Evolutionary conservation across 2,797 vertebrate genomes (phyloP).

Genomic region (Thaleichthys pacificus): DNA sequence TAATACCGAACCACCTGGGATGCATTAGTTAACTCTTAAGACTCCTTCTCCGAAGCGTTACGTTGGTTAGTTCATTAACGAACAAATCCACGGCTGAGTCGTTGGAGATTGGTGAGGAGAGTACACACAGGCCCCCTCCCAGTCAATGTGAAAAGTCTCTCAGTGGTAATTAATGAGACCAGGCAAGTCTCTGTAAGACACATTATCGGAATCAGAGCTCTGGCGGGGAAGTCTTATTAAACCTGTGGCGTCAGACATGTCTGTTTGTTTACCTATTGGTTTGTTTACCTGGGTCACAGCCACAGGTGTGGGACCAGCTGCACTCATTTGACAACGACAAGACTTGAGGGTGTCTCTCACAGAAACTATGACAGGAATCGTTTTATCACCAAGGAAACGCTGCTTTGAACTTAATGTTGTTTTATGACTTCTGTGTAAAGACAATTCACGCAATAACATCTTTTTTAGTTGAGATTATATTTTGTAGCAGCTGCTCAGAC

Average conservation of each 20-base stretch:
- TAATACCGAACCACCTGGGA: neutral
- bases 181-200: constrained; percentile 39
- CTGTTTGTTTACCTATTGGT: constrained; percentile 60
- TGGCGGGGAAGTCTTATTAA: constrained; percentile 55
- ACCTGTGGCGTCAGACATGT: constrained; percentile 61
- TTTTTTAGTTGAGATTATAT: no score
- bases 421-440: no score
- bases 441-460: no score
- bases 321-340: constrained; percentile 39
- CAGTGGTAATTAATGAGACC: constrained; percentile 58
- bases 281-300: constrained; percentile 50
- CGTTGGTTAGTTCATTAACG: neutral
- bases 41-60: neutral
- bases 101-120: constrained; percentile 56
- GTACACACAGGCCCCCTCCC: constrained; percentile 43
- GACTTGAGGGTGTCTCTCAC: neutral
- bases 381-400: neutral
- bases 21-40: neutral
- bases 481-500: no score
- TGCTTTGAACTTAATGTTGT: no score
- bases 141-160: constrained; percentile 42
- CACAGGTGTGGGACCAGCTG: constrained; percentile 48
- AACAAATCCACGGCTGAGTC: constrained; percentile 38
- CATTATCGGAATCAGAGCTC: constrained; percentile 57
- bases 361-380: neutral